Percentiles rank a stretch among this genome's conserved stretches.
These are phyloP conservation scores for Chirona hameri DNA, from an alignment of 2,888 invertebrate species.

Conservation along the genomic window DNA sequence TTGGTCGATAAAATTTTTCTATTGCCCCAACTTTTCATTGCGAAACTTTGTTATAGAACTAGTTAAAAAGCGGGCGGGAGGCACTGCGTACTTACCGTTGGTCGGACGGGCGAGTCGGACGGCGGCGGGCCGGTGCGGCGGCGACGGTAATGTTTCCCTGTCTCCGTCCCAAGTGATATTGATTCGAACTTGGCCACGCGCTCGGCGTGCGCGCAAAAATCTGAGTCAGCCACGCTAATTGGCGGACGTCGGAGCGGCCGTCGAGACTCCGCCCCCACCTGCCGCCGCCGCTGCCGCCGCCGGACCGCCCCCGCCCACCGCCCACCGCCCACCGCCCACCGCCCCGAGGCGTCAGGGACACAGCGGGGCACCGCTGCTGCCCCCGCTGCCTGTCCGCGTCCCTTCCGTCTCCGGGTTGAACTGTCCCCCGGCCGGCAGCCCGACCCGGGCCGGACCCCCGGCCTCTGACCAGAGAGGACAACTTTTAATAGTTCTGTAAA, in stretches of 20 bases:
- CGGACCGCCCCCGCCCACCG: not conserved
- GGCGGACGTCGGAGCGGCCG: not conserved
- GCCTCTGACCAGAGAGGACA: not conserved
- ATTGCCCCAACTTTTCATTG: slow-evolving; percentile 26
- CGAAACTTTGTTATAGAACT: slow-evolving; percentile 26
- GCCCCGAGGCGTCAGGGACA: not conserved
- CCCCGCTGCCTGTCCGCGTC: not conserved
- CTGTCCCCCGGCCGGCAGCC: too few relatives aligned
- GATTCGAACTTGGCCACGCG: not conserved
- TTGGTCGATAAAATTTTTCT: slow-evolving; percentile 30
- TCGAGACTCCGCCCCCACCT: slow-evolving; percentile 24
- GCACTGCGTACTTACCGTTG: not conserved
- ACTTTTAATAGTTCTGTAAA: slow-evolving; percentile 28
- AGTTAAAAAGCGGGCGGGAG: slow-evolving; percentile 10
- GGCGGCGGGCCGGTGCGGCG: not conserved
- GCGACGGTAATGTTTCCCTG: not conserved
- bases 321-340: not conserved
- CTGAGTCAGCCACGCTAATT: slow-evolving; percentile 6
- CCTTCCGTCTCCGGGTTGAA: not conserved
- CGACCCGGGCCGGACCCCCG: too few relatives aligned
- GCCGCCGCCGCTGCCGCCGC: not conserved
- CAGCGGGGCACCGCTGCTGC: not conserved
- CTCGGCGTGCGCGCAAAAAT: slow-evolving; percentile 10
- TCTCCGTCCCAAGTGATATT: slow-evolving; percentile 3
- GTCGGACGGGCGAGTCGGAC: not conserved